Evolutionary conservation across 2,113 vertebrate genomes (phyloP).

Genomic region (Pelodiscus sinensis): DNA sequence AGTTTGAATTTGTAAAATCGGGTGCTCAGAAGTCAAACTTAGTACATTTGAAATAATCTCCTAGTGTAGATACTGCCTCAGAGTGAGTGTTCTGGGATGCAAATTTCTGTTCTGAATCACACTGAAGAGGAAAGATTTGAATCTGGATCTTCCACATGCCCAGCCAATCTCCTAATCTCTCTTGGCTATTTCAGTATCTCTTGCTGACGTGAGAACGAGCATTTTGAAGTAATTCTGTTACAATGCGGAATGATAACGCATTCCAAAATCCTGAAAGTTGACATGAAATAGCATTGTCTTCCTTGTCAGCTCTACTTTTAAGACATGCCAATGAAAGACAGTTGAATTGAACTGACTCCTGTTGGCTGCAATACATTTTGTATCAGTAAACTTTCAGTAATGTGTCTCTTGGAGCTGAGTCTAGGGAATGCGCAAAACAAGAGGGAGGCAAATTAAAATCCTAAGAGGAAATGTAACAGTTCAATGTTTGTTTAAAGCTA

Average conservation of each 20-base stretch:
- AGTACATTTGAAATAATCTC: no score
- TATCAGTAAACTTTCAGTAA: background rate
- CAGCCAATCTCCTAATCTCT: background rate
- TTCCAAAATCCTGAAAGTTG: background rate
- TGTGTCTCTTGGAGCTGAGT: background rate
- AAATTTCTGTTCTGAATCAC: background rate
- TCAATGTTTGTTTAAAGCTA: background rate
- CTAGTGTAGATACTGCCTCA: no score
- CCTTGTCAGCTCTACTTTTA: background rate
- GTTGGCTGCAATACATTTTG: no score
- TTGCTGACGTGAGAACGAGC: background rate
- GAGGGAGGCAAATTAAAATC: background rate
- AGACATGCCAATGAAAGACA: background rate
- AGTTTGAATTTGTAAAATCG: no score
- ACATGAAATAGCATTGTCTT: background rate
- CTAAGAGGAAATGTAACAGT: background rate
- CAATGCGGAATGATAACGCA: background rate
- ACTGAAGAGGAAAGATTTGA: background rate
- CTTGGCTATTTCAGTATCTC: background rate
- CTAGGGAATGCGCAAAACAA: no score
- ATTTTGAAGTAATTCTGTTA: background rate
- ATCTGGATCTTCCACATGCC: background rate
- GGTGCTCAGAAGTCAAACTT: no score
- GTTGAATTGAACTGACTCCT: background rate
- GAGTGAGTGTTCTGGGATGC: background rate